A percentile compares a stretch with the other conserved stretches of the same genome.
Evolutionary conservation across 1,140 invertebrate species (phyloP).

Genomic region (Lepidurus apus): DNA sequence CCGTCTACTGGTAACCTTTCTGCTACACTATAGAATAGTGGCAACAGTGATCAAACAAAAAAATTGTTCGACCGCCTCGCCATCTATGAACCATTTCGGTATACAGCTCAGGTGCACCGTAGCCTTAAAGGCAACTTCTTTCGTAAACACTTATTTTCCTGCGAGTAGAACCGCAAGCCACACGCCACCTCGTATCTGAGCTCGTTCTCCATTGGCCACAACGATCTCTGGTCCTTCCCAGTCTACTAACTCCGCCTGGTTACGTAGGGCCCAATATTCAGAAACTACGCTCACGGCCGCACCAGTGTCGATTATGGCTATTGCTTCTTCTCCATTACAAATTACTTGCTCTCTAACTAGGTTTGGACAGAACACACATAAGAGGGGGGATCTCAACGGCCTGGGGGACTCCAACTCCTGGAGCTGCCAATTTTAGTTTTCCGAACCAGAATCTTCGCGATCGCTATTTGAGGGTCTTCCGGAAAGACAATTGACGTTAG

Average conservation of each 20-base stretch:
- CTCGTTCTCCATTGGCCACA: too few relatives aligned
- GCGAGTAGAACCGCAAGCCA: background rate
- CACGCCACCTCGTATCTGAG: background rate
- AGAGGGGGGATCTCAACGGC: too few relatives aligned
- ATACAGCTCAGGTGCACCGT: too few relatives aligned
- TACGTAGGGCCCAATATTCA: background rate
- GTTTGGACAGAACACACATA: background rate
- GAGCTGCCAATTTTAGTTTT: background rate
- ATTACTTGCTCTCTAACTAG: background rate
- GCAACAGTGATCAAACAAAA: too few relatives aligned
- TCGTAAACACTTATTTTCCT: background rate
- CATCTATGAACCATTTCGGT: too few relatives aligned
- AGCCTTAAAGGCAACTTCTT: background rate
- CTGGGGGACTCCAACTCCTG: background rate
- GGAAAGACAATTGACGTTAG: too few relatives aligned
- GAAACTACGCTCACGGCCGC: conserved; percentile 5
- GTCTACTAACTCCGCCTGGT: background rate
- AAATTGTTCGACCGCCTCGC: too few relatives aligned
- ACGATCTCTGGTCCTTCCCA: conserved; percentile 1
- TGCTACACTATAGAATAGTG: too few relatives aligned
- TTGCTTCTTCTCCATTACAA: background rate
- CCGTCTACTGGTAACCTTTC: too few relatives aligned
- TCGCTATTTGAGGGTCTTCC: too few relatives aligned
- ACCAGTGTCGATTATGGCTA: conserved; percentile 11
- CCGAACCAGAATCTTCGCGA: background rate